phyloP scores from a whole-genome alignment of 2,888 invertebrate species.

The Stenchaetothrips biformis region DNA sequence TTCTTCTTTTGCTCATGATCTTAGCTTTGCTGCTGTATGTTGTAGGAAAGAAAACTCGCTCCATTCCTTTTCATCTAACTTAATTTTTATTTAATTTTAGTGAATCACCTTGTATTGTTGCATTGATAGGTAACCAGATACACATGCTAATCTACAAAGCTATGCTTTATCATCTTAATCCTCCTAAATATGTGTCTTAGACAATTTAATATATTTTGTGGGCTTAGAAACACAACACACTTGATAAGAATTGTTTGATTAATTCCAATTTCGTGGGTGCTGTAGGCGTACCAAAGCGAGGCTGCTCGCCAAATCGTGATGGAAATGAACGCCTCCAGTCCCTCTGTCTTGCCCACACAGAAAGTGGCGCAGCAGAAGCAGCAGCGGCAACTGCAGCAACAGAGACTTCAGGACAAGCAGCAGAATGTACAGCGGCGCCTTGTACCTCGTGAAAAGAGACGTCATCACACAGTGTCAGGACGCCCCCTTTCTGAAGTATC shows the following conservation, averaged over 20 bases:
- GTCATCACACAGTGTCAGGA: constrained; percentile 77
- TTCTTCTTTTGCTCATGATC: too few species aligned
- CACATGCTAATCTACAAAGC: not conserved
- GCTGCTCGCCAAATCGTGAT: constrained; percentile 81
- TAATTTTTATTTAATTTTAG: too few species aligned
- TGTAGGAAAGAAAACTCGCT: too few species aligned
- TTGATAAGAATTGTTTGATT: not conserved
- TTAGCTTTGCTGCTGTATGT: too few species aligned
- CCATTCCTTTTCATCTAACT: too few species aligned
- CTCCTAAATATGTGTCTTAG: not conserved
- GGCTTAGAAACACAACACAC: not conserved
- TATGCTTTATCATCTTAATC: not conserved
- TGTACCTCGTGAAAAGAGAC: constrained; percentile 74
- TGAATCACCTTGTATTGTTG: too few species aligned
- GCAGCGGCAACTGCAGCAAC: constrained; percentile 51
- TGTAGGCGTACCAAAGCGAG: constrained; percentile 71
- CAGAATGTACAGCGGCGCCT: constrained; percentile 52
- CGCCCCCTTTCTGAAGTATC: constrained; percentile 36
- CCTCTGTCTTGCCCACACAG: constrained; percentile 11
- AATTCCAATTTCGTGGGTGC: not conserved
- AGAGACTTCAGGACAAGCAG: constrained; percentile 34
- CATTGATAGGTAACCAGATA: too few species aligned
- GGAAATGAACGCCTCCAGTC: constrained; percentile 56
- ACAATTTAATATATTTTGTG: not conserved
- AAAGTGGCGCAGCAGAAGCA: constrained; percentile 44